phyloP scores from a whole-genome alignment of 1,140 invertebrate genomes.

The Trigoniulus corallinus region DNA sequence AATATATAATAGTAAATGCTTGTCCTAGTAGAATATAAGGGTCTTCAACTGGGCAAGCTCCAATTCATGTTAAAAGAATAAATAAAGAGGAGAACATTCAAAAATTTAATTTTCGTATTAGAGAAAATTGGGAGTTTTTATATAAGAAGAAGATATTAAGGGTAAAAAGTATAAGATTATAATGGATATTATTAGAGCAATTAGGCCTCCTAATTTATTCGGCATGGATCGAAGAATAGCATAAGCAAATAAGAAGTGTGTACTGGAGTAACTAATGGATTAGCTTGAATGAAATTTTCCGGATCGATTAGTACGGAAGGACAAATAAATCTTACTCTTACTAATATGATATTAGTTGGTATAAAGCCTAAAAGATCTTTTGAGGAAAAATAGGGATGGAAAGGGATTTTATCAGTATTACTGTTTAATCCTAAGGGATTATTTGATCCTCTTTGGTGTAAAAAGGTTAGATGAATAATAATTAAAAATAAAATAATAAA shows the following conservation, averaged over 20 bases:
- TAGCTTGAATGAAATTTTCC: slow-evolving; percentile 49
- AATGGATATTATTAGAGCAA: slow-evolving; percentile 43
- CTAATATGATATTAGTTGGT: not conserved
- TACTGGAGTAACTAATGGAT: slow-evolving; percentile 44
- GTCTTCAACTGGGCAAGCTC: too few relatives aligned
- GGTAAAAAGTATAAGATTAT: slow-evolving; percentile 34
- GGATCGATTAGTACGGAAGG: slow-evolving; percentile 43
- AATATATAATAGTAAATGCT: too few relatives aligned
- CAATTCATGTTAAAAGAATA: too few relatives aligned
- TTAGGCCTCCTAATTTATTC: slow-evolving; percentile 48
- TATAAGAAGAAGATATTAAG: too few relatives aligned
- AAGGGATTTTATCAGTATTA: not conserved
- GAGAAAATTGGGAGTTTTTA: too few relatives aligned
- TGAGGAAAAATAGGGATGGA: not conserved
- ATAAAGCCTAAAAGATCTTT: not conserved
- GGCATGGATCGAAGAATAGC: slow-evolving; percentile 52
- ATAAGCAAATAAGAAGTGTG: slow-evolving; percentile 57
- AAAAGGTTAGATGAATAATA: not conserved
- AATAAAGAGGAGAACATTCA: too few relatives aligned
- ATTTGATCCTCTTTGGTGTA: not conserved
- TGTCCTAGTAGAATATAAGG: too few relatives aligned
- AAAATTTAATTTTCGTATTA: too few relatives aligned
- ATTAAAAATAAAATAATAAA: not conserved
- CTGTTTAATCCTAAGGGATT: not conserved
- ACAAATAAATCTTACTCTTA: slow-evolving; percentile 15